Evolutionary conservation across 2,113 vertebrate species (phyloP), one percentile per base, ranked within the genome.

Genomic region (Cryptotis parvus): DNA sequence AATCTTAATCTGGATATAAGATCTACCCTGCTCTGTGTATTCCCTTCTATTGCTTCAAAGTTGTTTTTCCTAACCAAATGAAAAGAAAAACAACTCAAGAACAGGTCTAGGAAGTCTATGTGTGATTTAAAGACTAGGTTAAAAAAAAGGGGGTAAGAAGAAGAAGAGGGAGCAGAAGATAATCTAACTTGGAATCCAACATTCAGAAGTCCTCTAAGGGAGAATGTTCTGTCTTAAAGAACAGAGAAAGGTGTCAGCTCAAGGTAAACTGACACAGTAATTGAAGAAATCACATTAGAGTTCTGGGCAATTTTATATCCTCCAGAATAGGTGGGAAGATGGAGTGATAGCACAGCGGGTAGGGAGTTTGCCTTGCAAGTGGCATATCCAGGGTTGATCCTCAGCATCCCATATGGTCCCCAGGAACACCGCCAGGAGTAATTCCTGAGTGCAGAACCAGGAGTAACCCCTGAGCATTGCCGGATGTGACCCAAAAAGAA

Each of bases 21-120:
- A 72, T 93, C 72, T 84, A 0, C 61, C 88, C 68, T 4, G 3
- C 39, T 69, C 65, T 84, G 4, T 14, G 74, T 82, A 70, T n/a
- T 37, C 4, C 0, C 33, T 12, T 70, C 5, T 77, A 33, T 65
- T 65, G 10, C 29, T 37, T 89, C 9, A 10, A 79, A 66, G 31
- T 20, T 66, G 26, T n/a, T 66, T 82, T 63, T 52, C 41, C 26
- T 73, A 80, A 43, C 2, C 20, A 78, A 86, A 45, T 0, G 2
- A 26, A 27, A 93, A 24, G 27, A 84, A 89, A 61, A 29, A 83
- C 83, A 52, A 70, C 31, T 87, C 16, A 20, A 85, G 43, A 68
- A 68, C 27, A 14, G 7, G 31, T 79, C 45, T 37, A 65, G 31
- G 37, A 79, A 37, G 87, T 87, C 81, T 20, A 2, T 29, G 70